Base-by-base conservation (phyloP, 2,888 invertebrate species). In the Coelopa pilipes region DNA sequence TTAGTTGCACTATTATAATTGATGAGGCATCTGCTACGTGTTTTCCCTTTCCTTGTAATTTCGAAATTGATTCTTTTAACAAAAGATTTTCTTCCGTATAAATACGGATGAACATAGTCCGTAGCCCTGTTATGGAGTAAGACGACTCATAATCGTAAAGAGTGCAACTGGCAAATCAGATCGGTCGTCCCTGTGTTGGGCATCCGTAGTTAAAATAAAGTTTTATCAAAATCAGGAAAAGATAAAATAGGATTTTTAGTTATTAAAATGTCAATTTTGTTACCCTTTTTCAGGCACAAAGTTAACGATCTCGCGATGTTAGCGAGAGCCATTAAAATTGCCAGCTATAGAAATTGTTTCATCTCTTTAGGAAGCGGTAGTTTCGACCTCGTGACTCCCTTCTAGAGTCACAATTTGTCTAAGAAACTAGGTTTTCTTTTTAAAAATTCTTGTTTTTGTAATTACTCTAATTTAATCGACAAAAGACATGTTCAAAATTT, bases 361-460 rank as follows among this genome's bases (percentile, higher is more conserved):
- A n/a, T n/a, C n/a, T n/a, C n/a, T n/a, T n/a, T n/a, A n/a, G n/a
- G n/a, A n/a, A n/a, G n/a, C n/a, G n/a, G n/a, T n/a, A n/a, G n/a
- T n/a, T n/a, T n/a, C n/a, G n/a, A n/a, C n/a, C n/a, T n/a, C n/a
- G n/a, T n/a, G n/a, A n/a, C 74, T 2, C 75, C 76, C 73, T 82
- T 81, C 46, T 80, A 79, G 9, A 80, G n/a, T 62, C 81, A 80
- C 2, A 81, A n/a, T n/a, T n/a, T n/a, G n/a, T n/a, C n/a, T n/a
- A n/a, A n/a, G n/a, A n/a, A n/a, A n/a, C n/a, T n/a, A n/a, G n/a
- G n/a, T n/a, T n/a, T n/a, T n/a, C n/a, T 74, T 79, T 82, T 80
- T 7, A 82, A 75, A 73, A 80, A 78, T 0, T 63, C 71, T 70
- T 78, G 70, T 72, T 76, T 63, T 80, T 34, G 55, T 82, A 79